Base-by-base conservation (phyloP, 1,140 invertebrate genomes). In the Drosophila willistoni region DNA sequence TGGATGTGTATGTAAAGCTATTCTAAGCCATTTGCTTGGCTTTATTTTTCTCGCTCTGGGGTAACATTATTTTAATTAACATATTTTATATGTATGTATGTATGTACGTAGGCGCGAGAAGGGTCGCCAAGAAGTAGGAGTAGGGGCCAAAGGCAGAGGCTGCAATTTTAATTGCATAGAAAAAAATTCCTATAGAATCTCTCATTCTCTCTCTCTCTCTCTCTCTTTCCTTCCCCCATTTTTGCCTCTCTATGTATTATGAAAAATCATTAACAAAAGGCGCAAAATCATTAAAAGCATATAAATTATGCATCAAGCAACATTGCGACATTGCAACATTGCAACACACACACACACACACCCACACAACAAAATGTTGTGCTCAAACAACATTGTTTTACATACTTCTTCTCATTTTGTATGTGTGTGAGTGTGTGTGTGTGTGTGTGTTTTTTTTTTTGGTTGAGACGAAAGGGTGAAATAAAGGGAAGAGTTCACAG, bases 31-130 rank as follows among this genome's bases (percentile, higher is more conserved):
- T 86, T 86, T 70, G 79, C 75, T 77, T 76, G 84, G 79, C 61
- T 87, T 87, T 73, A 87, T 85, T 77, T 66, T 71, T 70, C 68
- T 68, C 72, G 33, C 80, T 64, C 68, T 77, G 68, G 81, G 73
- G 84, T 80, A 89, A 84, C 84, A 90, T 89, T 89, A 89, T 89
- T 84, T 89, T 89, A 89, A 89, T 89, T 89, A 89, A 89, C 84
- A 89, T 89, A 89, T 89, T 89, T 51, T 51, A 51, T 89, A 84
- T 73, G 68, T 56, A 64, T 69, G 34, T 2, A 36, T 19, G 34
- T 3, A 36, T 19, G 14, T 22, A 51, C 17, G 44, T 22, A 22
- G 44, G 44, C 44, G 9, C 44, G 77, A 10, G 33, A 64, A 70
- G 39, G 55, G 68, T 29, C 29, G 72, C 65, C 51, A 39, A 12